Evolutionary conservation across 35 echinoderm and acorn worm species (phyloP), one percentile per base, ranked within the genome.

Genomic region (Heliocidaris erythrogramma): DNA sequence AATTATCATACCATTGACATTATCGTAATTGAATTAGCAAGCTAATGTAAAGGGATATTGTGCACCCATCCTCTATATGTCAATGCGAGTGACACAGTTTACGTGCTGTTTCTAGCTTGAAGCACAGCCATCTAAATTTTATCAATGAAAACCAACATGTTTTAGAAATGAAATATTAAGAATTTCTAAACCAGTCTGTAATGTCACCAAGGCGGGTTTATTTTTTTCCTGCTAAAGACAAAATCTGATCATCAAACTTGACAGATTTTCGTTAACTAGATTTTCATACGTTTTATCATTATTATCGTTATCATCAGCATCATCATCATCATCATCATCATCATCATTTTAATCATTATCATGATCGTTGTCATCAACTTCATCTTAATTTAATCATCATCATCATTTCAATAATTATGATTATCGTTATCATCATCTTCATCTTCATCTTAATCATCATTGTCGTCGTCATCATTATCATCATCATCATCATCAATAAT

Each of bases 401-500:
- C 35, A 42, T 42, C 35, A 1, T 42, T 42, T 42, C n/a, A n/a
- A n/a, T 42, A 42, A 42, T 42, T 3, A 42, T 42, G 35, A 42
- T 42, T 42, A 42, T 42, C 35, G 35, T 42, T 42, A 42, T 42
- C 35, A 42, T 42, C 35, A 42, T 93, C 42, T 49, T 93, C 35
- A 42, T 93, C 42, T 49, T 93, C 42, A 93, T 93, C 42, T 17
- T 93, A 13, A 93, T 93, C 42, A 93, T 93, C 35, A 42, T 42
- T 42, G 35, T 42, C 35, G 3, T 42, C 3, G 3, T 42, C 35
- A 42, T 42, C 35, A 42, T 42, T 3, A 42, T 42, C 35, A n/a
- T 42, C 35, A 42, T 42, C 3, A 42, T 42, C 35, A 42, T 42
- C 35, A 42, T 42, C 35, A 42, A 1, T 3, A 5, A 85, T 85